Conservation (phyloP, 2,888 invertebrate genomes). For the Pyrrhia umbra region DNA sequence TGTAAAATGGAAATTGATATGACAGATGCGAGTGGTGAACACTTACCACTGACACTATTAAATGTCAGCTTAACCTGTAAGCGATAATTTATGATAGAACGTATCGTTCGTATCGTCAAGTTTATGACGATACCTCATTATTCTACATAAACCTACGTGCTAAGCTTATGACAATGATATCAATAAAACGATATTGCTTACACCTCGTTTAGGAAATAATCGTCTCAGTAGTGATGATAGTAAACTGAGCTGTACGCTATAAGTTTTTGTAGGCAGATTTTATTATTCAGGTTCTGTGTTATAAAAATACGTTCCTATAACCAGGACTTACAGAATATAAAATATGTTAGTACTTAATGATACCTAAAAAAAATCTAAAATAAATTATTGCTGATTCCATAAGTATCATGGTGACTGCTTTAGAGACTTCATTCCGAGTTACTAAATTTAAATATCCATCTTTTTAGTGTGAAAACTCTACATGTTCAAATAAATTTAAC, state of each 20-base stretch:
- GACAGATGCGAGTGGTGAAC: constrained; percentile 39
- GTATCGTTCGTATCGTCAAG: constrained; percentile 42
- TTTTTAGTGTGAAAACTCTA: too few species aligned
- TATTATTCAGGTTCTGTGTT: background rate
- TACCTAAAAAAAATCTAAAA: too few species aligned
- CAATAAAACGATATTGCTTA: constrained; percentile 35
- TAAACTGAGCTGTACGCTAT: background rate
- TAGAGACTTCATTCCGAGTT: too few species aligned
- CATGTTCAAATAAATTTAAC: too few species aligned
- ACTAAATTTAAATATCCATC: too few species aligned
- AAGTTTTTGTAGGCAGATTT: background rate
- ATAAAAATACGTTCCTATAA: background rate
- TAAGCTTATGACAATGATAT: constrained; percentile 39
- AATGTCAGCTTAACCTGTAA: constrained; percentile 55
- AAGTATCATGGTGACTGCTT: too few species aligned
- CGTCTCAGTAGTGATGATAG: constrained; percentile 6
- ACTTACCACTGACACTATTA: constrained; percentile 46
- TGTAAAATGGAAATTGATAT: constrained; percentile 55
- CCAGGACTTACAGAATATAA: background rate
- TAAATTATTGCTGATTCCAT: too few species aligned
- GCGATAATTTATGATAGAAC: constrained; percentile 47
- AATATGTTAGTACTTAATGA: background rate
- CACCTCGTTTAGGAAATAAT: constrained; percentile 34
- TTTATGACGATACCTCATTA: constrained; percentile 53
- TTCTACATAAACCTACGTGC: constrained; percentile 51